Percentiles rank a stretch among this genome's conserved stretches.
These are phyloP conservation scores for Acarapis woodi DNA, from an alignment of 1,140 invertebrate species.

Conservation along the genomic window DNA sequence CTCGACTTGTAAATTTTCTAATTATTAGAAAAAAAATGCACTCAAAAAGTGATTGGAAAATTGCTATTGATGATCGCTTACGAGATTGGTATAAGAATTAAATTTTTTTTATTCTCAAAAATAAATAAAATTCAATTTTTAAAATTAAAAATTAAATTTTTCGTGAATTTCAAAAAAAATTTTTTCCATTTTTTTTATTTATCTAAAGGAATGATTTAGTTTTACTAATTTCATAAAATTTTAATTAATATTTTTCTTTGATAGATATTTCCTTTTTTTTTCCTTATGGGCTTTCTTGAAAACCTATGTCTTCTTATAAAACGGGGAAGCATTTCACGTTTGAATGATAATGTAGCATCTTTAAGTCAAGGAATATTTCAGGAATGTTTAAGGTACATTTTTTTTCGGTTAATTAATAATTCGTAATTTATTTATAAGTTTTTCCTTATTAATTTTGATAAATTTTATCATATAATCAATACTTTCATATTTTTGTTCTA, in stretches of 20 bases:
- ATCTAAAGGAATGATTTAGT: background rate
- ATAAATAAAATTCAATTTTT: background rate
- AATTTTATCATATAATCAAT: background rate
- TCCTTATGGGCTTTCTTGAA: conserved; percentile 5
- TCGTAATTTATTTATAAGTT: background rate
- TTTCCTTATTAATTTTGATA: background rate
- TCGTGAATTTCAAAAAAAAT: background rate
- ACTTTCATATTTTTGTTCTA: too few relatives aligned
- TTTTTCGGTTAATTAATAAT: background rate
- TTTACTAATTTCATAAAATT: background rate
- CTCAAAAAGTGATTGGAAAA: too few relatives aligned
- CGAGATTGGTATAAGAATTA: too few relatives aligned
- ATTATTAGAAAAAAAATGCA: background rate
- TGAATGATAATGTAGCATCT: conserved; percentile 9
- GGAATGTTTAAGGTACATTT: conserved; percentile 10
- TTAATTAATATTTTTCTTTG: background rate
- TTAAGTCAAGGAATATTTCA: conserved; percentile 8
- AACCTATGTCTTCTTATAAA: conserved; percentile 2
- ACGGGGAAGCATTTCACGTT: conserved; percentile 4
- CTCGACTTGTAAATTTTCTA: background rate
- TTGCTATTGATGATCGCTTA: too few relatives aligned
- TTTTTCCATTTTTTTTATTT: background rate
- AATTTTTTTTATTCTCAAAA: background rate
- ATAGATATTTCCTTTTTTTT: conserved; percentile 9
- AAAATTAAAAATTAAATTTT: background rate